Conservation (phyloP, 1,140 invertebrate species). For the Drosophila ficusphila region DNA sequence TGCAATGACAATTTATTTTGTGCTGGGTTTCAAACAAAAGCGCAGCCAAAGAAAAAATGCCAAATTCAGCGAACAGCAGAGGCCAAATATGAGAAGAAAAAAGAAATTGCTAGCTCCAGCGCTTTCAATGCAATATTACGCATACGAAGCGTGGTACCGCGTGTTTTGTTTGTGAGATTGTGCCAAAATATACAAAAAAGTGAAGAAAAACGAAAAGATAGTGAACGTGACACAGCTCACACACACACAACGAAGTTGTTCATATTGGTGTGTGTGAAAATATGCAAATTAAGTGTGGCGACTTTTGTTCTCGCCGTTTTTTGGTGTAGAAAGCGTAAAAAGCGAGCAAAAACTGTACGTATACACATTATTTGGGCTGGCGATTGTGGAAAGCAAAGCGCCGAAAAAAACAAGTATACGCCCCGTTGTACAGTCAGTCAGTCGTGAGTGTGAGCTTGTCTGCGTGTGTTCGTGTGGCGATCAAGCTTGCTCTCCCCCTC, state of each 20-base stretch:
- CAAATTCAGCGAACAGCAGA: slow-evolving; percentile 31
- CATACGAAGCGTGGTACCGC: slow-evolving; percentile 69
- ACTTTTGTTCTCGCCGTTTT: slow-evolving; percentile 60
- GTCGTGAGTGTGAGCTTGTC: slow-evolving; percentile 2
- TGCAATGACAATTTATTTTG: slow-evolving; percentile 69
- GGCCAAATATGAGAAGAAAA: slow-evolving; percentile 5
- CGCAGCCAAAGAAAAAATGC: slow-evolving; percentile 30
- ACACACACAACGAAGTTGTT: slow-evolving; percentile 42
- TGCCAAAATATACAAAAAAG: slow-evolving; percentile 41
- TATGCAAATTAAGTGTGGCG: slow-evolving; percentile 81
- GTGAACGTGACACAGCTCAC: slow-evolving; percentile 67
- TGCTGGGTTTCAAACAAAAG: slow-evolving; percentile 62
- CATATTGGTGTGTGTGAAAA: slow-evolving; percentile 61
- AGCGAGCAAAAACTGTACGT: slow-evolving; percentile 53
- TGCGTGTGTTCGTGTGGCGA: slow-evolving; percentile 17
- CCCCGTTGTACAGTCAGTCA: slow-evolving; percentile 73
- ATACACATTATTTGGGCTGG: slow-evolving; percentile 66
- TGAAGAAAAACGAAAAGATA: slow-evolving; percentile 50
- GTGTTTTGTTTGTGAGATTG: slow-evolving; percentile 41
- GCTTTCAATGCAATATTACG: slow-evolving; percentile 74
- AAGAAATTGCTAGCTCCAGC: slow-evolving; percentile 42
- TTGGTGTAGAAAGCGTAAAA: slow-evolving; percentile 75
- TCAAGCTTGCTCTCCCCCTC: slow-evolving; percentile 39
- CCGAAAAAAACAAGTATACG: slow-evolving; percentile 75
- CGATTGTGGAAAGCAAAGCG: slow-evolving; percentile 65